Conservation (phyloP, 2,797 vertebrate genomes). For the Crocodylus rhombifer region DNA sequence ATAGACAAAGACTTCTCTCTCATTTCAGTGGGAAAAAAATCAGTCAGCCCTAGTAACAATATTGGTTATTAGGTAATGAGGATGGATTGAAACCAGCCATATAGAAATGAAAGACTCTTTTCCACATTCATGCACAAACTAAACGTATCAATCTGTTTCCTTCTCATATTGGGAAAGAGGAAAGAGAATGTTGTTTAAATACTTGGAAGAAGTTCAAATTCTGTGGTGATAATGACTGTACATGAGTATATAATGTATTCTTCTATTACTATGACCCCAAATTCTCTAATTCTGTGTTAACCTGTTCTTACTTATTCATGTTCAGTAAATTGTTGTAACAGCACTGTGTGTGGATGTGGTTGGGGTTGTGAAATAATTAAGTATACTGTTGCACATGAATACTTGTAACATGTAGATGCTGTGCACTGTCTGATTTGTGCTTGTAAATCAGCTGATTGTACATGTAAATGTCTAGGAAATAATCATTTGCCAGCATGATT, state of each 20-base stretch:
- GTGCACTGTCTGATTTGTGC: neutral
- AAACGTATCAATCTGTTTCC: neutral
- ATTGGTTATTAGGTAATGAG: neutral
- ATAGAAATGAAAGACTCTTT: constrained; percentile 11
- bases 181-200: neutral
- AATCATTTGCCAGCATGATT: neutral
- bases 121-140: neutral
- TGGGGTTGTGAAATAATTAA: neutral
- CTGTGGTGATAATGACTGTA: neutral
- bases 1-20: no score
- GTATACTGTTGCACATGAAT: neutral
- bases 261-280: neutral
- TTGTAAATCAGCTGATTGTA: neutral
- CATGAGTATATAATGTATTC: fast-evolving
- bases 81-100: neutral
- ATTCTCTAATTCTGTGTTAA: neutral
- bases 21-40: neutral
- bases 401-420: neutral
- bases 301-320: neutral
- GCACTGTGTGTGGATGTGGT: fast-evolving
- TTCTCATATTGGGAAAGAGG: neutral
- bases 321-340: neutral
- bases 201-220: constrained; percentile 11
- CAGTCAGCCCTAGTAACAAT: neutral
- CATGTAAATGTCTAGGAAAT: neutral